A percentile compares a stretch with the other conserved stretches of the same genome.
These are phyloP conservation scores for Triplophysa rosa DNA, from an alignment of 2,113 vertebrate species.

Conservation along the genomic window DNA sequence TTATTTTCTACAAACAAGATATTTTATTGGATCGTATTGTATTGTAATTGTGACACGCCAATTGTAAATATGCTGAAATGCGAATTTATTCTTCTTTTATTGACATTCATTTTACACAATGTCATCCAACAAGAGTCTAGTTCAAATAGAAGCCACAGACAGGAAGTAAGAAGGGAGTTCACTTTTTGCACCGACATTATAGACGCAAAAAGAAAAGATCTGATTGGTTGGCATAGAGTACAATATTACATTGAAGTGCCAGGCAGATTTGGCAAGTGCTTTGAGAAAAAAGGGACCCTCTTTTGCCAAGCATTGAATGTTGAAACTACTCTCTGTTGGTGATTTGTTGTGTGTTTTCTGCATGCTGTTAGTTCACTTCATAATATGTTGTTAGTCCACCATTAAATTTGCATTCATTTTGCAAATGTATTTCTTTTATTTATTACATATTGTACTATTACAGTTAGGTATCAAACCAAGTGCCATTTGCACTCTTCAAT, in stretches of 20 bases:
- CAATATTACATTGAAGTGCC: slow-evolving; percentile 46
- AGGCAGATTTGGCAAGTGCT: slow-evolving; percentile 33
- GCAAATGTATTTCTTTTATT: not conserved
- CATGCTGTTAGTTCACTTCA: not conserved
- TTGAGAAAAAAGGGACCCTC: slow-evolving; percentile 29
- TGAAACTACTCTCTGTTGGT: slow-evolving; percentile 17
- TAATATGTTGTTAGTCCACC: no score
- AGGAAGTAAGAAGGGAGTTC: slow-evolving; percentile 46
- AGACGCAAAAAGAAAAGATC: slow-evolving; percentile 43
- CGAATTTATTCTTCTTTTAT: no score
- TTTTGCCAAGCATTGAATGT: slow-evolving; percentile 45
- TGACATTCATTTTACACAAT: slow-evolving; percentile 18
- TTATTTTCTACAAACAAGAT: no score
- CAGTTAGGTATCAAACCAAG: no score
- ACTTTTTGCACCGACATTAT: slow-evolving; percentile 43
- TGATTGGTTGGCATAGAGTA: slow-evolving; percentile 47
- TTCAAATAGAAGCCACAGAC: slow-evolving; percentile 68
- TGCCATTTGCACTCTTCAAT: no score
- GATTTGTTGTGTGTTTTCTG: slow-evolving; percentile 11
- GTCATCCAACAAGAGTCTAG: slow-evolving; percentile 41
- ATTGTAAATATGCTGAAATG: no score
- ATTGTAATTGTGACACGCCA: no score
- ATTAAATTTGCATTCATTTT: not conserved
- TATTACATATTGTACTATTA: not conserved
- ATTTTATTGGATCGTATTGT: no score